A percentile compares a stretch with the other conserved stretches of the same genome.
Evolutionary conservation across 2,888 invertebrate species (phyloP).

Genomic region (Tetrapedia diversipes): DNA sequence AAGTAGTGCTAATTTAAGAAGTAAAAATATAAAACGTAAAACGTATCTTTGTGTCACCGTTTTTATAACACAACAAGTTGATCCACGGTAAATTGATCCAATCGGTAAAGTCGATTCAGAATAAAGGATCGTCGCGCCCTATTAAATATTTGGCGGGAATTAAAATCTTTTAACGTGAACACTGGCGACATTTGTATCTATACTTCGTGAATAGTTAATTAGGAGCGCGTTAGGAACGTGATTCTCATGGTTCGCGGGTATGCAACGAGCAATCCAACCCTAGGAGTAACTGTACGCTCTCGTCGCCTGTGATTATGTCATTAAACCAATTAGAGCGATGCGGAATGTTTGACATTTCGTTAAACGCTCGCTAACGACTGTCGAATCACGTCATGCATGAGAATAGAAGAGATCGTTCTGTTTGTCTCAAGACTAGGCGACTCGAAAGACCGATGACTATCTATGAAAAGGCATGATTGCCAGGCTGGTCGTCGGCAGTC

Average conservation of each 20-base stretch:
- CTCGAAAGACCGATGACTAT: constrained; percentile 62
- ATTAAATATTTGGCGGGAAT: too few species aligned
- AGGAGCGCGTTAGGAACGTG: too few species aligned
- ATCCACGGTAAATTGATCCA: too few species aligned
- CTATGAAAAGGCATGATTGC: constrained; percentile 66
- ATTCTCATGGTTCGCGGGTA: constrained; percentile 1
- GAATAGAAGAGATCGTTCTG: constrained; percentile 68
- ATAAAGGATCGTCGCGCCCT: too few species aligned
- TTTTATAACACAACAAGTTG: too few species aligned
- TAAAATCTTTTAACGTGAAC: too few species aligned
- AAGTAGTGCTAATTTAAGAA: too few species aligned
- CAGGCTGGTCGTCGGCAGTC: constrained; percentile 49
- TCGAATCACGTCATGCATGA: constrained; percentile 59
- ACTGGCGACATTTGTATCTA: too few species aligned
- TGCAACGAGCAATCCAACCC: constrained; percentile 1
- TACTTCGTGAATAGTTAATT: too few species aligned
- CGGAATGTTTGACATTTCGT: constrained; percentile 57
- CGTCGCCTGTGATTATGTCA: constrained; percentile 31
- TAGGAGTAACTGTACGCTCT: constrained; percentile 4
- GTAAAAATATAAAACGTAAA: too few species aligned
- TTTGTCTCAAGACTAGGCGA: constrained; percentile 59
- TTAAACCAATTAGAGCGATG: constrained; percentile 49
- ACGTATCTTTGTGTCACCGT: too few species aligned
- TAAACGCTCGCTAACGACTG: constrained; percentile 59
- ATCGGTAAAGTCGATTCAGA: too few species aligned